Base-by-base conservation (phyloP, 2,888 invertebrate genomes). In the Caenorhabditis imperialis region DNA sequence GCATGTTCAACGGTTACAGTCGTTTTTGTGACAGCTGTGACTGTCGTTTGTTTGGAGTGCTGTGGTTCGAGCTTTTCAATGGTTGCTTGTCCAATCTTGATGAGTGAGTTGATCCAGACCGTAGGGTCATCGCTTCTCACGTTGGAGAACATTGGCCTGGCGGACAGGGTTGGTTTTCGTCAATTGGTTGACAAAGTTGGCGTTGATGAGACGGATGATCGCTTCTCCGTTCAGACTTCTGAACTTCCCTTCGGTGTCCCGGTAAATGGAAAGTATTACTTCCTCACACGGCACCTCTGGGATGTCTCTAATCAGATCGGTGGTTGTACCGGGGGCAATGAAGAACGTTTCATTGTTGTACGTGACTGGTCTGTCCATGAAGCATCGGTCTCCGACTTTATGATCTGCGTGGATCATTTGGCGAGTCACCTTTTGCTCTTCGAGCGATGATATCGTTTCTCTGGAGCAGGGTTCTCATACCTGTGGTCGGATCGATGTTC, bases 401-500 rank as follows among this genome's bases (percentile, higher is more conserved):
- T 75, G 70, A 27, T 62, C 57, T 6, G 14, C 20, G 42, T 25
- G 30, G 0, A 67, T 37, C 8, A 45, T 27, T 1, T 50, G 40
- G 1, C 23, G 35, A 6, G 2, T 37, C 8, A 75, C 48, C 6
- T 44, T 71, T 71, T 2, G 71, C 75, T 37, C 63, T 44, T 38
- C 40, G 40, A 0, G 75, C 75, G 0, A 54, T 53, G 5, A 75
- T 22, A 23, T 75, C 75, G 23, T 70, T 58, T 57, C 70, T 35
- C 42, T 58, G 51, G n/a, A 75, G 45, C 16, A 71, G 20, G 4
- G 70, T 40, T 7, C 75, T 23, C 40, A 75, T 63, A 10, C 70
- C 75, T 8, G 63, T n/a, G 1, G 75, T 63, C 3, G 75, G 75
- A 37, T 75, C 70, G 14, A 75, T 62, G 0, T 37, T 51, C 16